A percentile compares a stretch with the other conserved stretches of the same genome.
These are phyloP conservation scores for Phalangium opilio DNA, from an alignment of 2,888 invertebrate genomes.

Conservation along the genomic window DNA sequence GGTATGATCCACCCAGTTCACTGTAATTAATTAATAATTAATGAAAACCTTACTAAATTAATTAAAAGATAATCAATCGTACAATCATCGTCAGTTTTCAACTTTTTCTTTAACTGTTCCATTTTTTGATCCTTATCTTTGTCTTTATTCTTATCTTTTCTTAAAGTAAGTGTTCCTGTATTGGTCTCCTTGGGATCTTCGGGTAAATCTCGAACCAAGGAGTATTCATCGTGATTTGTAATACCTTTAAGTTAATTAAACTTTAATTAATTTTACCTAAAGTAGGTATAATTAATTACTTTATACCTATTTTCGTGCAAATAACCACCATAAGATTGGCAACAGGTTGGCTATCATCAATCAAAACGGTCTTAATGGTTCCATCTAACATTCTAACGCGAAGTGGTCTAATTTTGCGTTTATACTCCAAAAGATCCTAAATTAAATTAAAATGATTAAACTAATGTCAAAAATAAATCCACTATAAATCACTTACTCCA, in stretches of 20 bases:
- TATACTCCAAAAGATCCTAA: slow-evolving; percentile 75
- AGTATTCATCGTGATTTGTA: slow-evolving; percentile 98
- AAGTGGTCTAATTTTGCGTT: slow-evolving; percentile 71
- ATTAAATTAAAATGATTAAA: slow-evolving; percentile 4
- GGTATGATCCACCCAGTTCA: slow-evolving; percentile 95
- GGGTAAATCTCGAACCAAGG: slow-evolving; percentile 71
- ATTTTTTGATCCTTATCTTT: slow-evolving; percentile 84
- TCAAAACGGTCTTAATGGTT: slow-evolving; percentile 80
- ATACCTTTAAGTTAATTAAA: slow-evolving; percentile 42
- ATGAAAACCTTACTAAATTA: neutral
- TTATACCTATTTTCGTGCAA: slow-evolving; percentile 82
- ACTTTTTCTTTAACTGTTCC: slow-evolving; percentile 88
- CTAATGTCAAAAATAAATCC: neutral
- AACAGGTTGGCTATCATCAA: slow-evolving; percentile 93
- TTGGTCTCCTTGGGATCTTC: slow-evolving; percentile 39
- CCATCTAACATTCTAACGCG: slow-evolving; percentile 89
- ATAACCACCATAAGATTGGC: slow-evolving; percentile 97
- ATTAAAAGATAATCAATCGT: slow-evolving; percentile 16
- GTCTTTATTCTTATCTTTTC: slow-evolving; percentile 51
- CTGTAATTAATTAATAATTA: slow-evolving; percentile 25
- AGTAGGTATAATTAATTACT: neutral
- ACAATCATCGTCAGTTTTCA: slow-evolving; percentile 98
- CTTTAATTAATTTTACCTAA: too few species aligned
- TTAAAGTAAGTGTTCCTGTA: slow-evolving; percentile 72
- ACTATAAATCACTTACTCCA: slow-evolving; percentile 38